Percentiles rank a stretch among this genome's conserved stretches.
Conservation (phyloP, 1,140 invertebrate species). For the Stegodyphus dumicola region DNA sequence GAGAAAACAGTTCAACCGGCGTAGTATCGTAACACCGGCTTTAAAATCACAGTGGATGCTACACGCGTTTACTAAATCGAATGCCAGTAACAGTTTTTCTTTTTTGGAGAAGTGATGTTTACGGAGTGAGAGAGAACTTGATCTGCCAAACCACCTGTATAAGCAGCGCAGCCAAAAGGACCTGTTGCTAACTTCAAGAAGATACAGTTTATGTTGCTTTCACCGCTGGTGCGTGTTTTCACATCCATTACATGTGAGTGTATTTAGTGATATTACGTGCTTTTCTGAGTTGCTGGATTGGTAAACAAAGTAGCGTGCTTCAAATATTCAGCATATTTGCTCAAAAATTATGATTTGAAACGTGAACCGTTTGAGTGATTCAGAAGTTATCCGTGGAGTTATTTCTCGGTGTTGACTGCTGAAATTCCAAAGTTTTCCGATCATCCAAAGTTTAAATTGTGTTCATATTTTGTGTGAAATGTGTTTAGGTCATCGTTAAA, state of each 20-base stretch:
- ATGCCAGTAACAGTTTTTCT: background rate
- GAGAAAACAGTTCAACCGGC: background rate
- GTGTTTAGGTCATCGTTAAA: background rate
- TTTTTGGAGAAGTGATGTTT: background rate
- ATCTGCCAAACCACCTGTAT: conserved; percentile 14
- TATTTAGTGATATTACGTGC: background rate
- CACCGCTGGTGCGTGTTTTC: background rate
- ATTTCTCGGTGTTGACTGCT: background rate
- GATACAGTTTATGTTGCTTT: conserved; percentile 25
- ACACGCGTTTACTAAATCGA: background rate
- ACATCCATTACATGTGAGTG: background rate
- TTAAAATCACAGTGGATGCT: background rate
- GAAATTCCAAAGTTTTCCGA: background rate
- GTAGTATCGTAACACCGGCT: background rate
- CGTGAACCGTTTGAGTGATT: background rate
- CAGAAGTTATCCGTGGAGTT: background rate
- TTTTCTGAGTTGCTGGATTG: background rate
- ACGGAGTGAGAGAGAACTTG: background rate
- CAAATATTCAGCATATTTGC: no score
- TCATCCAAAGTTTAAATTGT: background rate
- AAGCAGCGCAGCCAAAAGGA: background rate
- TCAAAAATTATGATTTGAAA: no score
- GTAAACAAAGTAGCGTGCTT: no score
- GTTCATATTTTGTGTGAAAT: background rate
- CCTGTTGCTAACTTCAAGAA: conserved; percentile 23